These are phyloP conservation scores for Psix sp. DNA, from an alignment of 1,140 invertebrate species.

Conservation along the genomic window DNA sequence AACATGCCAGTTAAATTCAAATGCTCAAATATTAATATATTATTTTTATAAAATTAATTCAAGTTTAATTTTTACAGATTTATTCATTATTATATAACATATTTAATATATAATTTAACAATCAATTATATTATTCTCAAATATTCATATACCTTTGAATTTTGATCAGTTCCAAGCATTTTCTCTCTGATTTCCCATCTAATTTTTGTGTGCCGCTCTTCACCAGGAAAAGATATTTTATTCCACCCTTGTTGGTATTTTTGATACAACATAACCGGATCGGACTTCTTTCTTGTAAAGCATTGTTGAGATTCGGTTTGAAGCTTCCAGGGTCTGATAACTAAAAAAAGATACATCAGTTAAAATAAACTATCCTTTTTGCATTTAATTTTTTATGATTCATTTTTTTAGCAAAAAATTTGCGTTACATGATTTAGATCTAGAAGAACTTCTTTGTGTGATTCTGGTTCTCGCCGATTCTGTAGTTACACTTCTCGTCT, in stretches of 20 bases:
- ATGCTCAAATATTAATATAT: too few species aligned
- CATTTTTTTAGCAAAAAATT: too few species aligned
- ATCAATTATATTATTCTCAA: too few species aligned
- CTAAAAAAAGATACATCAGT: constrained; percentile 64
- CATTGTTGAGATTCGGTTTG: constrained; percentile 63
- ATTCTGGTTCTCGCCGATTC: constrained; percentile 48
- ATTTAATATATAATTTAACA: constrained; percentile 13
- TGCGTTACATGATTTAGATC: constrained; percentile 59
- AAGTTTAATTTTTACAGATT: constrained; percentile 58
- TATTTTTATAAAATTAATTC: too few species aligned
- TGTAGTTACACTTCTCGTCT: constrained; percentile 54
- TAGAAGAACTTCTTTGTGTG: constrained; percentile 47
- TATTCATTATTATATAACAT: constrained; percentile 65
- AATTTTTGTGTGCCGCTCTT: constrained; percentile 79
- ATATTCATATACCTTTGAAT: constrained; percentile 64
- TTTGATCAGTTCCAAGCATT: constrained; percentile 76
- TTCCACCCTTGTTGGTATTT: constrained; percentile 85
- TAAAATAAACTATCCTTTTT: background rate
- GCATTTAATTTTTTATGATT: too few species aligned
- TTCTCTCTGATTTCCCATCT: constrained; percentile 81
- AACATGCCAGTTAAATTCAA: too few species aligned
- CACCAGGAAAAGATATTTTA: constrained; percentile 84
- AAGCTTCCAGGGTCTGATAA: constrained; percentile 75
- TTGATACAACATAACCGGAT: constrained; percentile 86
- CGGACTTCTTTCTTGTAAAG: constrained; percentile 76